Evolutionary conservation across 2,113 vertebrate species (phyloP), one percentile per base, ranked within the genome.

Genomic region (Pluvialis apricaria): DNA sequence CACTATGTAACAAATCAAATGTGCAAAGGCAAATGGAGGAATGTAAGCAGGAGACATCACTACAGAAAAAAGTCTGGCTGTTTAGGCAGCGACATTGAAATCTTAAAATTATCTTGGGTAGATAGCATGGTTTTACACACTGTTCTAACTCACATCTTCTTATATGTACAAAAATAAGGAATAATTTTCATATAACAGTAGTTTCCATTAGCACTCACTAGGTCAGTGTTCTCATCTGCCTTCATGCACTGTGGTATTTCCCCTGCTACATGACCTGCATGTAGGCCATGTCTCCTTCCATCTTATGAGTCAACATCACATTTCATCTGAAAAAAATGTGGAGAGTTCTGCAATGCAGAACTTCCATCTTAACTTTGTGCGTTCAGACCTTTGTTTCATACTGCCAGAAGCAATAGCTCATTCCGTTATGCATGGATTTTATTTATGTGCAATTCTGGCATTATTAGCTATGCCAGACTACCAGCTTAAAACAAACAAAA

Each of bases 241-340:
- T 38, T 45, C 1, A 0, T 17, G 24, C 24, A n/a, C 6, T 20
- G 55, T 54, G 58, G 21, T 42, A 60, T 52, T 65, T 71, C 57
- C 36, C 29, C 42, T 40, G 5, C 71, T 36, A 65, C 18, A 28
- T 34, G 36, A 76, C 5, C 24, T 40, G 7, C 15, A 2, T 13
- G 8, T 76, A 62, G 42, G 6, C 22, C 13, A 4, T 16, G 15
- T 51, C 25, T 62, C n/a, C 29, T 54, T 81, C 72, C 49, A 60
- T n/a, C 11, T 54, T 6, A 36, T 0, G 3, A 55, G 21, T 51
- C 32, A 84, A 40, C 3, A 28, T 3, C 0, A 2, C 9, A 61
- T 61, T 82, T 76, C 3, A 36, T 15, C 51, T 29, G 31, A 49
- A 64, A 78, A 71, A 44, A 6, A 25, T 7, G 13, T 1, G 9